These are phyloP conservation scores for Phlogophora meticulosa DNA, from an alignment of 2,888 invertebrate genomes.

Conservation along the genomic window DNA sequence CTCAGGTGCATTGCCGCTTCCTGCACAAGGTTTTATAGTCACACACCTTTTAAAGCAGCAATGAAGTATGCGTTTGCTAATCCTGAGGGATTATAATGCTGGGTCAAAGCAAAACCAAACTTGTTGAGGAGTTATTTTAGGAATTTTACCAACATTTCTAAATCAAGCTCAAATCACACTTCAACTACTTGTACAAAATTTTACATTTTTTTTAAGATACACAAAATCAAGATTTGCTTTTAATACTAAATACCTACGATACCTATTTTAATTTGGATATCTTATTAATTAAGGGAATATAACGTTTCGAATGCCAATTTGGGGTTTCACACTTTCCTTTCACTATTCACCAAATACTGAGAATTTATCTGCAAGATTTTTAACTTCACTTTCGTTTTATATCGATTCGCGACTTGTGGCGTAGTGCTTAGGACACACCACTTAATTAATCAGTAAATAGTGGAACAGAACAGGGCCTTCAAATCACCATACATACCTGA, in stretches of 20 bases:
- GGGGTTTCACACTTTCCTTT: no score
- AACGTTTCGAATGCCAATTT: not conserved
- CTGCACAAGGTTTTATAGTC: constrained; percentile 81
- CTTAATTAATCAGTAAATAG: not conserved
- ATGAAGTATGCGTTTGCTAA: constrained; percentile 54
- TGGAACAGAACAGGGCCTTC: not conserved
- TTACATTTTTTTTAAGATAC: no score
- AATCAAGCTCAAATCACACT: constrained; percentile 19
- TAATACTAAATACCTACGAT: no score
- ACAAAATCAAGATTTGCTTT: no score
- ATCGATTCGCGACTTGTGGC: not conserved
- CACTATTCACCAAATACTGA: not conserved
- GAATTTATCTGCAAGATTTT: not conserved
- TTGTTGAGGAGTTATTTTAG: constrained; percentile 12
- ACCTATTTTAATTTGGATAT: not conserved
- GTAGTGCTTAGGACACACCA: no score
- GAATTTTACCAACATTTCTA: constrained; percentile 14
- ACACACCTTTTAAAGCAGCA: constrained; percentile 60
- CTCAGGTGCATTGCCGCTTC: constrained; percentile 96
- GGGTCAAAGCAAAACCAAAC: constrained; percentile 49
- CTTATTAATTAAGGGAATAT: not conserved
- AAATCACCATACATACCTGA: constrained; percentile 76
- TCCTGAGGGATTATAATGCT: constrained; percentile 39
- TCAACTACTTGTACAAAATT: not conserved
- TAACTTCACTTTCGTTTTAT: not conserved